Evolutionary conservation across 2,888 invertebrate species (phyloP), one percentile per base, ranked within the genome.

Genomic region (Sesia apiformis): DNA sequence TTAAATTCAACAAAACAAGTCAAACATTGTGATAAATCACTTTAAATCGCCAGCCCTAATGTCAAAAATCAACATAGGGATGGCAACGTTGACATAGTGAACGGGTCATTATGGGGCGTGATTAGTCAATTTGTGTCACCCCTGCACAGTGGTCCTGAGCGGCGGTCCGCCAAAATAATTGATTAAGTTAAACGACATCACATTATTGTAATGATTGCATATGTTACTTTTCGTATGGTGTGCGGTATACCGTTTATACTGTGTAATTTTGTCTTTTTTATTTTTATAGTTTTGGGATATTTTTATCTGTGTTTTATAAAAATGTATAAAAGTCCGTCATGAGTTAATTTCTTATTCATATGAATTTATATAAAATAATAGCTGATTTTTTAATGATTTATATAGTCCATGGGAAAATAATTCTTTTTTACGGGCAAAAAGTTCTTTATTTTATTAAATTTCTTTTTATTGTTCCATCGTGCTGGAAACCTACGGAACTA

Each of bases 151-250:
- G 67, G 63, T 62, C 56, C 57, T 60, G 57, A 39, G 49, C 50
- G 51, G 55, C 52, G 52, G 57, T 66, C 70, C 71, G 69, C 66
- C 67, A 64, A 74, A 73, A 78, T 81, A 87, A 87, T 87, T 88
- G 87, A 89, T 88, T 84, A 81, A 78, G 65, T 79, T 77, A 83
- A 86, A 83, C 78, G 79, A 81, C 78, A 74, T 79, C 74, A 74
- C 79, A 77, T 82, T 85, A 83, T 74, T 70, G 70, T 82, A 82
- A 86, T 81, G 78, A 79, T 76, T 84, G 80, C 88, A 87, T 89
- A 89, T 88, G 88, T 82, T 83, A 60, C 68, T 56, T 65, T 73
- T 40, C 8, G 49, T 49, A 8, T 8, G 49, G 5, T 49, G 6
- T 49, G 4, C 23, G 23, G 23, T 23, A 23, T 23, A 23, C 23